Evolutionary conservation across 2,113 vertebrate species (phyloP).

Genomic region (Poecile atricapillus): DNA sequence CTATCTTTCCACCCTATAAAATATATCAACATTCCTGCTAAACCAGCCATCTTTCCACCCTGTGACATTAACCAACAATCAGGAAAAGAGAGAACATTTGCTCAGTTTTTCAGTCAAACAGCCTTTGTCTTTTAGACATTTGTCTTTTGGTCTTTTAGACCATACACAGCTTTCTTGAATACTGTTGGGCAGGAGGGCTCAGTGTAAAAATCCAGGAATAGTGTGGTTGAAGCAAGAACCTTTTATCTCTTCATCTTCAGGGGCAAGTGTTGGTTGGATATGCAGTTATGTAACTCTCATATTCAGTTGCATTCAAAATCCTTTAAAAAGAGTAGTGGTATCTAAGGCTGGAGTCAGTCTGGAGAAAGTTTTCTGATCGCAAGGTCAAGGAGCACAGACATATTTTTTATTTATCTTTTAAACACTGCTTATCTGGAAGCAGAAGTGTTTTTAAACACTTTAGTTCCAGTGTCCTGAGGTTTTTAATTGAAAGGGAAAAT

Average conservation of each 20-base stretch:
- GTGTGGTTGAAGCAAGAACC: neutral
- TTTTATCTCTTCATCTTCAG: neutral
- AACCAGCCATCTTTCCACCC: neutral
- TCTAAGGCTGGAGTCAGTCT: neutral
- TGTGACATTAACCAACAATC: neutral
- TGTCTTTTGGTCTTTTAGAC: neutral
- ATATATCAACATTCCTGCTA: neutral
- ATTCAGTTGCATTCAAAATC: neutral
- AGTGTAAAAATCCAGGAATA: neutral
- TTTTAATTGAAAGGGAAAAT: conserved; percentile 15
- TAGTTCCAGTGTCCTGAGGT: neutral
- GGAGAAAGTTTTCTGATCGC: neutral
- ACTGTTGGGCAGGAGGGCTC: neutral
- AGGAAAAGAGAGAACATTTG: neutral
- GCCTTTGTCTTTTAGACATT: no score
- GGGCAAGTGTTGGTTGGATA: neutral
- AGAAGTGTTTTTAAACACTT: neutral
- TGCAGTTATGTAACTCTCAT: neutral
- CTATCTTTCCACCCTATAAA: neutral
- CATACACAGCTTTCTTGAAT: neutral
- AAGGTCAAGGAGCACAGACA: neutral
- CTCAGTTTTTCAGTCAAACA: neutral
- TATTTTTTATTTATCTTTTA: neutral
- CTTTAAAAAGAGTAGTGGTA: neutral
- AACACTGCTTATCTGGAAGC: neutral